Base-by-base conservation (phyloP, 1,140 invertebrate species). In the Camponotus vicinus region DNA sequence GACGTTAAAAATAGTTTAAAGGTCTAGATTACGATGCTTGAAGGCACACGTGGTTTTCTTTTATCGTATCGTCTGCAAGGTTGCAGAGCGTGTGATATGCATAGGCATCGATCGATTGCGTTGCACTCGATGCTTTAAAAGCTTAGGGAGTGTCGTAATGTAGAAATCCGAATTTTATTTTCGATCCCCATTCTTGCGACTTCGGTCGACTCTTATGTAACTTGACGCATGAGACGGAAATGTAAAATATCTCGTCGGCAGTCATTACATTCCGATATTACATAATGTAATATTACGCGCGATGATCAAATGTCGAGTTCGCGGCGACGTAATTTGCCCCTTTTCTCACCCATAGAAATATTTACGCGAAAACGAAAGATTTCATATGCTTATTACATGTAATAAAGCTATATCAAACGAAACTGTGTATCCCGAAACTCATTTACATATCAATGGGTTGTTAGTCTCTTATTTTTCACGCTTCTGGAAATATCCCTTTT, bases 251-350 rank as follows among this genome's bases (percentile, higher is more conserved):
- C 49, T 71, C 13, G 21, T 7, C 18, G n/a, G 9, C n/a, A 45
- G n/a, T 13, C 15, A 49, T 32, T 32, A 18, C 27, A 73, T 73
- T 73, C 70, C 49, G 78, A 82, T 45, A 71, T 82, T 71, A 57
- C 34, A 27, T 82, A 82, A 82, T 52, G 6, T 8, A 34, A 70
- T 52, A 52, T 80, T 80, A 40, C 64, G 37, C 34, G 13, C 64
- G 52, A 71, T 59, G 66, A 45, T 71, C 37, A 70, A 71, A 71
- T 80, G 77, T 69, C 64, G 77, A 32, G 77, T 57, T 69, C 15
- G 77, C 49, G n/a, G 40, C 15, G 37, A 57, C 42, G 52, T 37
- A 67, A 71, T 52, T 21, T 34, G 15, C 11, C 8, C 15, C 13
- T 21, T 61, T 82, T 9, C 49, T 34, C 34, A 27, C 18, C 6